A percentile compares a stretch with the other conserved stretches of the same genome.
Conservation (phyloP, 1,140 invertebrate species). For the Bursaphelenchus mucronatus region DNA sequence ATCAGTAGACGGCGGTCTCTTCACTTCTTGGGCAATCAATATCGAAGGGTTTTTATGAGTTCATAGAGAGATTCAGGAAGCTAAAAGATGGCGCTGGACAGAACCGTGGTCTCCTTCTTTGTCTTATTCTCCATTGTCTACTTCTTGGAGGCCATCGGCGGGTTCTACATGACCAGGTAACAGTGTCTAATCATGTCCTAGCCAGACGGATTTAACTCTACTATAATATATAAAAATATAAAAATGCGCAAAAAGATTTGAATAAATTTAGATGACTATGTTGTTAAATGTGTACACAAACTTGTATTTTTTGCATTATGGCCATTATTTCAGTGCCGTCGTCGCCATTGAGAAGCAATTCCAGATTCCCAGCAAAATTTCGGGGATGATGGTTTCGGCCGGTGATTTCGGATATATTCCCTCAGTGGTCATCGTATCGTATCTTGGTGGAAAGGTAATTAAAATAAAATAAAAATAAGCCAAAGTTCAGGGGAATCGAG, state of each 20-base stretch:
- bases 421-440: constrained; percentile 50
- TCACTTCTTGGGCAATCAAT: no score
- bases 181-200: neutral
- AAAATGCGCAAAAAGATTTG: no score
- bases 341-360: constrained; percentile 57
- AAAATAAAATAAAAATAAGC: no score
- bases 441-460: constrained; percentile 37
- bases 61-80: no score
- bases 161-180: constrained; percentile 61
- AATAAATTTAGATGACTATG: no score
- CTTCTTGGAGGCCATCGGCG: constrained; percentile 58
- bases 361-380: constrained; percentile 59
- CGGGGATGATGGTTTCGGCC: constrained; percentile 57
- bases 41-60: no score
- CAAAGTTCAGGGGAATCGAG: constrained; percentile 40
- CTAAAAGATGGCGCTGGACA: constrained; percentile 9
- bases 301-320: neutral
- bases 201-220: no score
- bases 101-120: constrained; percentile 44
- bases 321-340: constrained; percentile 7
- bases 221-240: no score
- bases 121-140: constrained; percentile 56
- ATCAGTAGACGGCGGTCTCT: no score
- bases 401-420: constrained; percentile 60
- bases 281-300: neutral